Evolutionary conservation across 2,888 invertebrate genomes (phyloP), one percentile per base, ranked within the genome.

Genomic region (Ceraclea dissimilis): DNA sequence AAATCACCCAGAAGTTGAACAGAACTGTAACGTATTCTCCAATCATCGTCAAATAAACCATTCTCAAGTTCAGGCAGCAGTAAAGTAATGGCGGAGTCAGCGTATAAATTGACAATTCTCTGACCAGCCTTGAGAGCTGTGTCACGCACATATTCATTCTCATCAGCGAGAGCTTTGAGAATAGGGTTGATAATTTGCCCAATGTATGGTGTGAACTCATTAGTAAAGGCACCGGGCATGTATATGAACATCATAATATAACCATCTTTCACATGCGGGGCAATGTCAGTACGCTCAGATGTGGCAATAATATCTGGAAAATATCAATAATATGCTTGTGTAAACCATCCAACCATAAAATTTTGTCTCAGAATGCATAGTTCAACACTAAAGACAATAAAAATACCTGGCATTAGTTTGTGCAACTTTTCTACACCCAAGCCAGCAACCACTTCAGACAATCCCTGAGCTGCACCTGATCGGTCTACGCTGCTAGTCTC

Each of bases 171-270:
- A 0, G 97, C 98, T 78, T 95, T 93, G 31, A 99, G 79, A 63
- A 99, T 96, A 1, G 97, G 95, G 71, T 93, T 96, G 67, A 99
- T 93, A 65, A 99, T 97, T 70, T 93, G 92, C 0, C 96, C 91
- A 67, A 97, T 90, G 74, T 97, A 99, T 0, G 91, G 92, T 1
- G 91, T 88, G 74, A 99, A 99, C 69, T 94, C 93, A 62, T 88
- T 86, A 5, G 93, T 93, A 75, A 99, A 98, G 11, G 96, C 95
- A 59, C 89, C 88, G 2, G 99, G 99, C 87, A 99, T 91, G 76
- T 98, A 99, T 68, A 99, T 98, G 73, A 97, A 99, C 93, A 99
- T 94, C 94, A 99, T 96, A 61, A 99, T 96, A 76, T 99, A 99
- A 46, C 99, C 99, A 75, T 99, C 99, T 68, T 98, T 93, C 1